These are phyloP conservation scores for Megaceryle torquata DNA, from an alignment of 2,113 vertebrate species.

Conservation along the genomic window DNA sequence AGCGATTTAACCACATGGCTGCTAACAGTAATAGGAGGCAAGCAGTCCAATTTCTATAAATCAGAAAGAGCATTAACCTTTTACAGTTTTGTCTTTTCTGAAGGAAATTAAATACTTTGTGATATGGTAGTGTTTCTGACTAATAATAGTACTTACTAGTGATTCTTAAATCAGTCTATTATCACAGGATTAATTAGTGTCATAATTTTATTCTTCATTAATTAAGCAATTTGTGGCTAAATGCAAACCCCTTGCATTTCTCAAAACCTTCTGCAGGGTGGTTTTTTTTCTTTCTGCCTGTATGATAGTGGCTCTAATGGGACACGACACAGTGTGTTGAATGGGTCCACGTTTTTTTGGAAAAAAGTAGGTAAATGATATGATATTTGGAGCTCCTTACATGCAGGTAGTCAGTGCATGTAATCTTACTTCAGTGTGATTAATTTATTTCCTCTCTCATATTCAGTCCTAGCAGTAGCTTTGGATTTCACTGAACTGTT, in stretches of 20 bases:
- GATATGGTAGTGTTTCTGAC: not conserved
- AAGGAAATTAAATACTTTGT: not conserved
- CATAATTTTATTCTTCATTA: not conserved
- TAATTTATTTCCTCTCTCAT: not conserved
- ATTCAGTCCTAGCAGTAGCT: not conserved
- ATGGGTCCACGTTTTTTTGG: not conserved
- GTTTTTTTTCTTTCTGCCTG: not conserved
- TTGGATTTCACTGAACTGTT: not conserved
- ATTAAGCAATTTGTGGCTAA: conserved; percentile 1
- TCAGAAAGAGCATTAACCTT: not conserved
- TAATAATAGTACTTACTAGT: not conserved
- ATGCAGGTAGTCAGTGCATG: not conserved
- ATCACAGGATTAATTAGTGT: not conserved
- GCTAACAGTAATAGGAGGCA: not conserved
- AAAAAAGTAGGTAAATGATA: not conserved
- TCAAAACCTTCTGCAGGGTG: not conserved
- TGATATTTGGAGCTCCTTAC: not conserved
- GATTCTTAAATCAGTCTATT: not conserved
- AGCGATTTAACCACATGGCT: not conserved
- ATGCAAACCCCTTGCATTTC: not conserved
- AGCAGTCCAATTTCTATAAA: not conserved
- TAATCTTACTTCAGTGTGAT: not conserved
- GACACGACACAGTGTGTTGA: not conserved
- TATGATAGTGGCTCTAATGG: not conserved
- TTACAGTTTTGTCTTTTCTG: not conserved